Base-by-base conservation (phyloP, 1,140 invertebrate genomes). In the Panagrolaimus sp. region DNA sequence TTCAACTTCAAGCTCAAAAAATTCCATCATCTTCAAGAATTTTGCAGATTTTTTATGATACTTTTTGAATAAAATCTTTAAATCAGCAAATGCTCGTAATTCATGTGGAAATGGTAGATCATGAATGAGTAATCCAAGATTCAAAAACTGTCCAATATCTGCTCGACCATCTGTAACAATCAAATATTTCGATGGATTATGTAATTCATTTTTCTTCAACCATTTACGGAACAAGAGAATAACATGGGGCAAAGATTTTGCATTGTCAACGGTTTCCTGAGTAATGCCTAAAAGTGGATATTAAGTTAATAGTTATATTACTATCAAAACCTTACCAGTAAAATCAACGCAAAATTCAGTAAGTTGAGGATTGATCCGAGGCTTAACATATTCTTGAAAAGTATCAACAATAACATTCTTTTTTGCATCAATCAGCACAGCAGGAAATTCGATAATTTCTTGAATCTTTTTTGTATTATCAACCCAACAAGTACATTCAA, bases 391-490 rank as follows among this genome's bases (percentile, higher is more conserved):
- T 65, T 86, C 83, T 75, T 89, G 89, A 80, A 90, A 90, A 74
- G 75, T 38, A 24, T 26, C 43, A 24, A 82, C 80, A 80, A 89
- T 87, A 52, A 90, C 86, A 75, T 84, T 83, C 28, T 83, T 83
- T 67, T 85, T 82, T 1, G 87, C 83, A 77, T 89, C 86, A 24
- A 90, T 83, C n/a, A 91, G 80, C 55, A 91, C 87, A 8, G 88
- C 89, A 12, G 90, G 89, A 81, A 91, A 91, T 83, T 91, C 90
- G 80, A 89, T 89, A 55, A 89, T 89, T 83, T 89, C 89, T 71
- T 81, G 79, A 68, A 84, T 84, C 28, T 83, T 77, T 28, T 82
- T 82, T n/a, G 7, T 52, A 17, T 58, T 28, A 21, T 12, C n/a
- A 12, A n/a, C 21, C 68, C 86, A 85, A 79, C 88, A 89, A 0